Evolutionary conservation across 2,888 invertebrate genomes (phyloP), one percentile per base, ranked within the genome.

Genomic region (Watsonalla binaria): DNA sequence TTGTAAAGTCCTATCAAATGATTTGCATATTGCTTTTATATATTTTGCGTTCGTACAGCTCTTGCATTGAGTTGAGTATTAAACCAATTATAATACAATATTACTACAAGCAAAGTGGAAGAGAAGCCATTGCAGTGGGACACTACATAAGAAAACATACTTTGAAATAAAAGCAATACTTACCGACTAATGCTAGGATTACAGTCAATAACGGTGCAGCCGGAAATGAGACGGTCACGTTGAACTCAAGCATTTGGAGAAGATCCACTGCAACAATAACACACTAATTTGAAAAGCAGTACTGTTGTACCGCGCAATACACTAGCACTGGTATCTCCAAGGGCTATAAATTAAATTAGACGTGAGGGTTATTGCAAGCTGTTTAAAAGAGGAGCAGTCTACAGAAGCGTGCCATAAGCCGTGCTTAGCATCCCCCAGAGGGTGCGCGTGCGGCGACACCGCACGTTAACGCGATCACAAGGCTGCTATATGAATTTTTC

Each of bases 241-340:
- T 99, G 91, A 98, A 97, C 90, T 99, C 99, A 84, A 99, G 90
- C 97, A 99, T 98, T 90, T 99, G 99, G 65, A 99, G 93, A 54
- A 99, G 92, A 86, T 99, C 99, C 80, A 99, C 98, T 98, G 93
- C 54, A 94, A 94, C 81, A 86, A 84, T 68, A 59, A 57, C 58
- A 58, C 14, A 45, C 46, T 33, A 53, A 45, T 42, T 42, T 42
- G 42, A 42, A 42, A 42, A 11, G 5, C 37, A 49, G 37, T 37
- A 8, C 49, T 49, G 14, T 49, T 7, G 39, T 37, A 48, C 37
- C 14, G 6, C n/a, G 15, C 14, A 37, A 37, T 37, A 8, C 7
- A 35, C 13, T 39, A 48, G 35, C 14, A 37, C 35, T 49, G 49
- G 35, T 37, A 9, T 49, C 15, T 39, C 49, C 14, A 49, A 14